Base-by-base conservation (phyloP, 2,797 vertebrate species). In the Chlorospingus flavigularis region DNA sequence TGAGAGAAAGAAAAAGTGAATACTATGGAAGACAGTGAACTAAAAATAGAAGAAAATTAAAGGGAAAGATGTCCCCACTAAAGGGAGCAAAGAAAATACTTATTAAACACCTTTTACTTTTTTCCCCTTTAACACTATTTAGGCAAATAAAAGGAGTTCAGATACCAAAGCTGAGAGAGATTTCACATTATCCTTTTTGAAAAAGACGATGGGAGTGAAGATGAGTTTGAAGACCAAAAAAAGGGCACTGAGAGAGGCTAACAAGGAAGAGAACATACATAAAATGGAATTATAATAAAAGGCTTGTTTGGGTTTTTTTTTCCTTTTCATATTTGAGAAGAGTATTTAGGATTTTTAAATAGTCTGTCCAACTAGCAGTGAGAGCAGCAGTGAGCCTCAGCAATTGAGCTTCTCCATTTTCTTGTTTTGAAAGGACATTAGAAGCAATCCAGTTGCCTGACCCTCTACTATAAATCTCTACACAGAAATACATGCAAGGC, bases 1-100 rank as follows among this genome's bases (percentile, higher is more conserved):
- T 86, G 73, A 92, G 39, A 86, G 54, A 61, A 72, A 70, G 31
- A 95, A 78, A 72, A 88, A 58, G 19, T 54, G 66, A 73, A 60
- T 35, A 55, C 26, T 75, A 8, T 25, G 31, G 30, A 85, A 63
- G 57, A 62, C 3, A 84, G 37, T 25, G 20, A 87, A 58, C 26
- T 33, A 62, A 89, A 94, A 88, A 33, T 71, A 76, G 16, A 87
- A 66, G 31, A 78, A 94, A 81, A 39, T 58, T 77, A 60, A 78
- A 82, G 21, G 26, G 25, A 72, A 81, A 53, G 47, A 9, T 19
- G 3, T 54, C 57, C 0, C 0, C 54, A 57, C 3, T 82, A 67
- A 80, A 77, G 23, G 28, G 33, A 77, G 24, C 20, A 71, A 60
- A 85, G 33, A 79, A 93, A 78, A 62, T 45, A 86, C 28, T 63